Evolutionary conservation across 2,113 vertebrate species (phyloP).

Genomic region (Alethe diademata): DNA sequence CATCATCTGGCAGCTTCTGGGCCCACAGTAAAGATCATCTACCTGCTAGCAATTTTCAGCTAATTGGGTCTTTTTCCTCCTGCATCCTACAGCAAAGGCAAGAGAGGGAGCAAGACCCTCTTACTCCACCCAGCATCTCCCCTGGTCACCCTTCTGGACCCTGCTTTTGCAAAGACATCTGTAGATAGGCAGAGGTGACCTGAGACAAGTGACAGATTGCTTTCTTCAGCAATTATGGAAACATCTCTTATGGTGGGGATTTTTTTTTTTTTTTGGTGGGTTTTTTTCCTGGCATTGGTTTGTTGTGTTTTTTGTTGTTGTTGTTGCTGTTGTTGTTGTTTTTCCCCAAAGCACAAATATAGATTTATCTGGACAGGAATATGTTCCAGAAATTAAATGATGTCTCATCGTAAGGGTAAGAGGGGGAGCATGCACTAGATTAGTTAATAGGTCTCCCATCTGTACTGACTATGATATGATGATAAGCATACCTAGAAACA

Average conservation of each 20-base stretch:
- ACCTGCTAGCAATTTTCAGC: neutral
- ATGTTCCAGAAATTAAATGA: slow-evolving; percentile 48
- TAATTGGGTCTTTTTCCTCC: neutral
- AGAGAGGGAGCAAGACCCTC: neutral
- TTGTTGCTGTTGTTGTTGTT: neutral
- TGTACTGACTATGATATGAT: slow-evolving; percentile 14
- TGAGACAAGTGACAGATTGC: neutral
- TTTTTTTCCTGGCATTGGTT: neutral
- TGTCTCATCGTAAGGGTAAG: neutral
- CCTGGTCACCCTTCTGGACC: neutral
- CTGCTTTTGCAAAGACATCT: neutral
- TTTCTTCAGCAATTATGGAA: neutral
- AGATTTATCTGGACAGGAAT: neutral
- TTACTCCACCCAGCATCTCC: neutral
- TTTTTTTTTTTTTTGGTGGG: neutral
- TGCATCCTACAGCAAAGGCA: neutral
- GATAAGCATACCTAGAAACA: slow-evolving; percentile 55
- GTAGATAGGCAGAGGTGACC: neutral
- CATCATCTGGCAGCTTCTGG: neutral
- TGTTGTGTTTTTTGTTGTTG: neutral
- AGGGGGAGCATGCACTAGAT: neutral
- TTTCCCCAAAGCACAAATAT: neutral
- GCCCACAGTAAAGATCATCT: neutral
- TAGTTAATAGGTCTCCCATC: slow-evolving; percentile 53
- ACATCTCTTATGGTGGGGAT: neutral